Evolutionary conservation across 2,113 vertebrate species (phyloP), one percentile per base, ranked within the genome.

Genomic region (Misgurnus anguillicaudatus): DNA sequence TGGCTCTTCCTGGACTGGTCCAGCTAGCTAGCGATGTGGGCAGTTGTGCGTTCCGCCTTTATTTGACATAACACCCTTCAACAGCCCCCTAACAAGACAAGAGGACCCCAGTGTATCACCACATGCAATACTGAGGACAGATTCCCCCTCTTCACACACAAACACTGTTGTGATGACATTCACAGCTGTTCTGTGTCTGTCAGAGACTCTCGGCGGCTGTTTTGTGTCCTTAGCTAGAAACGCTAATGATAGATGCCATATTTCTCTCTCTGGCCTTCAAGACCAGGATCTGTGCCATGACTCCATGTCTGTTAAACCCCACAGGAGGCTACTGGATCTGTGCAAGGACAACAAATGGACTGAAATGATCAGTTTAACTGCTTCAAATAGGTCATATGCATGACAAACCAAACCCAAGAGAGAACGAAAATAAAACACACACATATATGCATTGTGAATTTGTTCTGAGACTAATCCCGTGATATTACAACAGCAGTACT

Each of bases 141-240:
- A 77, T 67, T 76, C 76, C 80, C 8, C 58, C 41, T 69, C 82
- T 82, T 60, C 57, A 68, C 66, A 75, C 71, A 71, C 63, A 63
- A 77, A 68, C 80, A 87, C 85, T 86, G 86, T 85, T 81, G 82
- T 78, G 81, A 81, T 90, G 89, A 85, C 87, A 90, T 85, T 86
- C 71, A 85, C 92, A 93, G 91, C 91, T 93, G 92, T 91, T 85
- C 82, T 73, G 36, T 75, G 86, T 82, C 80, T 55, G 88, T 92
- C 91, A 92, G 19, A 36, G 78, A 4, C 63, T 48, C 80, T 78
- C 63, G 64, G 80, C 57, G 78, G 60, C 77, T 68, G 62, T 68
- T 80, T 77, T 77, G 51, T 81, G 66, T 76, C 73, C 81, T 61
- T 17, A 84, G 84, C 88, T 90, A 87, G 80, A 80, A 89, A 88